Evolutionary conservation across 2,797 vertebrate species (phyloP), one percentile per base, ranked within the genome.

Genomic region (Danio tinwini): DNA sequence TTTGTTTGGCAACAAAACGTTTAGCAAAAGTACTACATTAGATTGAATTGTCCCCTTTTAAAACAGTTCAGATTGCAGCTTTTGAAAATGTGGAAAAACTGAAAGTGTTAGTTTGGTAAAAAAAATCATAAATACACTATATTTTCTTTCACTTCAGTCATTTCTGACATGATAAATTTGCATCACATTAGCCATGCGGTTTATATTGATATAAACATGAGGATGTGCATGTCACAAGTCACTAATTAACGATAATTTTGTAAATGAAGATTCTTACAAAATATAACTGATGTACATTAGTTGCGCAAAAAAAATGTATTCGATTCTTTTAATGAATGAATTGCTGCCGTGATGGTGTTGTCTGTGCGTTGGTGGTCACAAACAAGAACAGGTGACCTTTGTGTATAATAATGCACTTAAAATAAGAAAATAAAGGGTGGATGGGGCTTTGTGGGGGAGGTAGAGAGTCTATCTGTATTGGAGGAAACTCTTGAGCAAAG

Each of bases 401-500:
- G 40, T 62, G 39, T 78, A 62, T 40, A 71, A 61, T 78, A 72
- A 81, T 71, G 58, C 55, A 81, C 17, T 77, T 70, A 7, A 73
- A 8, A 59, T 16, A 67, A 58, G 64, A 82, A 13, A 74, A 39
- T 4, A 45, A 71, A 16, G 29, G 8, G 6, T 10, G 59, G 7
- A 5, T 45, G 19, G 17, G 19, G 19, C 16, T 49, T 56, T 68
- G 44, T 63, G 45, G 16, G 44, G 62, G 49, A 70, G 9, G 53
- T 14, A n/a, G 13, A 44, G 19, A 50, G 52, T 74, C 91, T 95
- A 96, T 91, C 93, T 93, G 81, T 98, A 93, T 85, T 96, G 95
- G 59, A 99, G 90, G 88, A 96, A 99, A 83, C 94, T 91, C 86
- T 96, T 96, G 81, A 98, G 91, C 73, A 97, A 85, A 0, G 93